These are phyloP conservation scores for Cinclus cinclus DNA, from an alignment of 2,113 vertebrate genomes.

Conservation along the genomic window DNA sequence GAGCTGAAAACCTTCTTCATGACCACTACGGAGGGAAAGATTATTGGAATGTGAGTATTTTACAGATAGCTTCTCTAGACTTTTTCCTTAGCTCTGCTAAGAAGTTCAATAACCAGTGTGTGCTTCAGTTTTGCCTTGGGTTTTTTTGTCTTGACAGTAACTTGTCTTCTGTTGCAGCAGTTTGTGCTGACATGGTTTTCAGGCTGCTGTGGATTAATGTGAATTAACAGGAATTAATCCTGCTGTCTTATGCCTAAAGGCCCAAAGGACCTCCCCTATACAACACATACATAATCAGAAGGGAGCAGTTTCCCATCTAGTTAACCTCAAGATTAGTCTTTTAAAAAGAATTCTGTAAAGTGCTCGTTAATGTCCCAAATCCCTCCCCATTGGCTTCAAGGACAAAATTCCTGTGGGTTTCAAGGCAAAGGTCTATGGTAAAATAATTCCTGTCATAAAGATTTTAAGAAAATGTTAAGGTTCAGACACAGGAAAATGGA, in stretches of 20 bases:
- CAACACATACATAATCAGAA: neutral
- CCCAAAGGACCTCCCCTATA: neutral
- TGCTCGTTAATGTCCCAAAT: neutral
- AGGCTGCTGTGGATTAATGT: neutral
- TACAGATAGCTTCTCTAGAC: neutral
- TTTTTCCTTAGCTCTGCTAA: neutral
- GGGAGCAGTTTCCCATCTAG: neutral
- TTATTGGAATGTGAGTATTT: constrained; percentile 94
- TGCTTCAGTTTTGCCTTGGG: neutral
- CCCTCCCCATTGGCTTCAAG: neutral
- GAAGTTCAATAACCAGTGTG: neutral
- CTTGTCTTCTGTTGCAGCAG: neutral
- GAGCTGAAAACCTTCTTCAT: constrained; percentile 95
- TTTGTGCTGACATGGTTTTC: neutral
- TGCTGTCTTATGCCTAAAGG: neutral
- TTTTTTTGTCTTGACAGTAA: constrained; percentile 7
- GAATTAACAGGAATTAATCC: neutral
- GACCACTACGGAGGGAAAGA: constrained; percentile 95
- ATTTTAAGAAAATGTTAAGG: neutral
- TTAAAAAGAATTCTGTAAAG: neutral
- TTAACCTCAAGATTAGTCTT: neutral
- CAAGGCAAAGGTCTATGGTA: neutral
- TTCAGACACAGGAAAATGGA: neutral
- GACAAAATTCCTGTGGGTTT: neutral
- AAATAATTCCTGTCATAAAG: neutral